Conservation (phyloP, 2,797 vertebrate species). For the Natrix natrix region DNA sequence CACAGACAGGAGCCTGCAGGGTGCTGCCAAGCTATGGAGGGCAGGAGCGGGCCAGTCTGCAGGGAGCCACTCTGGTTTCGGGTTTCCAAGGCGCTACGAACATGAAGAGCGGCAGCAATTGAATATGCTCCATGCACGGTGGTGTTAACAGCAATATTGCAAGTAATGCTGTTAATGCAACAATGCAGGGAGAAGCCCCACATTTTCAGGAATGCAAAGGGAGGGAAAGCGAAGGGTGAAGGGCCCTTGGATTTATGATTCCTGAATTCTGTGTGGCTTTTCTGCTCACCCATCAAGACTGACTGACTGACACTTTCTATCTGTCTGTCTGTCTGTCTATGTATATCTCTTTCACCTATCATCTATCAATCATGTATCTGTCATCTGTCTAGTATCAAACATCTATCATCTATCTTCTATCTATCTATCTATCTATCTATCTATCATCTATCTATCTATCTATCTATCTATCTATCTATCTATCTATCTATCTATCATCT, state of each 20-base stretch:
- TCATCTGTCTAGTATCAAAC: too few species aligned
- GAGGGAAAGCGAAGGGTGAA: background rate
- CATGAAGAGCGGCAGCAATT: slow-evolving; percentile 64
- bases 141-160: slow-evolving; percentile 27
- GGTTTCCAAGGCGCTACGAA: slow-evolving; percentile 51
- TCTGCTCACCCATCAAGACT: background rate
- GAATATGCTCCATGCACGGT: slow-evolving; percentile 51
- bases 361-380: too few species aligned
- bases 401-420: too few species aligned
- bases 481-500: too few species aligned
- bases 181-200: slow-evolving; percentile 24
- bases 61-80: slow-evolving; percentile 60
- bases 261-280: background rate
- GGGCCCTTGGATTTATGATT: background rate
- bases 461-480: too few species aligned
- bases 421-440: too few species aligned
- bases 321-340: too few species aligned
- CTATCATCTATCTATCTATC: too few species aligned
- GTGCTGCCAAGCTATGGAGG: slow-evolving; percentile 41
- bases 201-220: slow-evolving; percentile 22
- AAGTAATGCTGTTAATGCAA: slow-evolving; percentile 7
- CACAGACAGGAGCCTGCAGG: slow-evolving; percentile 53
- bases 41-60: slow-evolving; percentile 38
- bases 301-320: too few species aligned
- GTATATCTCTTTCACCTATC: too few species aligned